A percentile compares a stretch with the other conserved stretches of the same genome.
Evolutionary conservation across 2,113 vertebrate genomes (phyloP).

Genomic region (Grus americana): DNA sequence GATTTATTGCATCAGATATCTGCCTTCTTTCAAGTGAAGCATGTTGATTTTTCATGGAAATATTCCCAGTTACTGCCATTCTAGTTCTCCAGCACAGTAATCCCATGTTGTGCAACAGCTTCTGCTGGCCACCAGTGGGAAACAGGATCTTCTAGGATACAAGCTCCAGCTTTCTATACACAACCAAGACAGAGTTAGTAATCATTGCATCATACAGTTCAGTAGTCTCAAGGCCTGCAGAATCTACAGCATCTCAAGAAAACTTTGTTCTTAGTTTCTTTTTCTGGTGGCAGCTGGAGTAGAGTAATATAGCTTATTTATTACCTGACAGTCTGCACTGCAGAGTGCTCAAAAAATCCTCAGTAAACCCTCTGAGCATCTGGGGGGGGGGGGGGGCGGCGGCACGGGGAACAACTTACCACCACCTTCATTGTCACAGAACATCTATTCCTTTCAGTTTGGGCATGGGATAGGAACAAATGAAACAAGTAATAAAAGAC

Average conservation of each 20-base stretch:
- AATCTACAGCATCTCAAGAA: not conserved
- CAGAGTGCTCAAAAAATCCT: not conserved
- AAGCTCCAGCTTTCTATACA: not conserved
- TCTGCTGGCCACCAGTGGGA: not conserved
- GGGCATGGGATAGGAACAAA: not conserved
- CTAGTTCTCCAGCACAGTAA: not conserved
- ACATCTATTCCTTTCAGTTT: not conserved
- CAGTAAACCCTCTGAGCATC: not conserved
- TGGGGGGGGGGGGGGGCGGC: accelerated
- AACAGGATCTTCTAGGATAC: not conserved
- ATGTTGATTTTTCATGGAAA: not conserved
- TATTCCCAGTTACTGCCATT: not conserved
- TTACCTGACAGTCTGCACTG: not conserved
- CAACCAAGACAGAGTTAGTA: not conserved
- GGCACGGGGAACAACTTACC: not conserved
- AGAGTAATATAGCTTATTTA: not conserved
- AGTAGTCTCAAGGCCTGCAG: not conserved
- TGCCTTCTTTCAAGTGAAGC: not conserved
- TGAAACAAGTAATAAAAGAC: not conserved
- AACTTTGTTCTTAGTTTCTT: not conserved
- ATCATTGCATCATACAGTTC: not conserved
- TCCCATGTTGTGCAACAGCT: not conserved
- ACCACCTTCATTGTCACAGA: not conserved
- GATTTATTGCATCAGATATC: not conserved
- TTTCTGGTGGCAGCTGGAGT: not conserved